Conservation (phyloP, 2,113 vertebrate species). For the Rhagologus leucostigma region DNA sequence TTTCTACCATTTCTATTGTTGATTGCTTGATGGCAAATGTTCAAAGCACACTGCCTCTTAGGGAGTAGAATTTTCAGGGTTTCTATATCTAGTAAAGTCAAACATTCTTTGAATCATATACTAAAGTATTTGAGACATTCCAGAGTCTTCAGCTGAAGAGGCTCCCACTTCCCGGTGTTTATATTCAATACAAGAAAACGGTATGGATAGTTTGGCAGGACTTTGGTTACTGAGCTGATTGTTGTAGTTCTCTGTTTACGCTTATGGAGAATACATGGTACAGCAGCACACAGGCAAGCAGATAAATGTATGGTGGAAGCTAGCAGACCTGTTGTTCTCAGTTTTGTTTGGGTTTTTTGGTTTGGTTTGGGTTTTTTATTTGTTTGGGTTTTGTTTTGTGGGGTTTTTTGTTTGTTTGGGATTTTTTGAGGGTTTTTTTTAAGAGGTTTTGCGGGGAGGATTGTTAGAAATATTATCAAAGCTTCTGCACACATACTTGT, state of each 20-base stretch:
- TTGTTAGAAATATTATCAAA: neutral
- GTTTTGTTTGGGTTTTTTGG: neutral
- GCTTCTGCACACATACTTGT: neutral
- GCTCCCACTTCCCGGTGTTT: neutral
- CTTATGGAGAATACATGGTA: neutral
- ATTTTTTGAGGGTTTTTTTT: neutral
- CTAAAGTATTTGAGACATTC: conserved; percentile 30
- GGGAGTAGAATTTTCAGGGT: neutral
- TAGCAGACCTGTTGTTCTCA: neutral
- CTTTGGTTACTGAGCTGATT: neutral
- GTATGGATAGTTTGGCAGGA: neutral
- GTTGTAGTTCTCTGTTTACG: neutral
- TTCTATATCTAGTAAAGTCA: neutral
- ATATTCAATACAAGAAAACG: neutral
- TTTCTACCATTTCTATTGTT: neutral
- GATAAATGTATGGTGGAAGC: neutral
- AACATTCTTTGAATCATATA: neutral
- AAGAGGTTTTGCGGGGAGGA: neutral
- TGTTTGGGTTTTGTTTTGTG: neutral
- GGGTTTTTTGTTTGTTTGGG: neutral
- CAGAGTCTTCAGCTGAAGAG: neutral
- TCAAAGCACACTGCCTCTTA: neutral
- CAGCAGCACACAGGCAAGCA: neutral
- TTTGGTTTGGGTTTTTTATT: neutral
- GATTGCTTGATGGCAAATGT: neutral